Conservation (phyloP, 2,888 invertebrate species). For the Agrochola macilenta region DNA sequence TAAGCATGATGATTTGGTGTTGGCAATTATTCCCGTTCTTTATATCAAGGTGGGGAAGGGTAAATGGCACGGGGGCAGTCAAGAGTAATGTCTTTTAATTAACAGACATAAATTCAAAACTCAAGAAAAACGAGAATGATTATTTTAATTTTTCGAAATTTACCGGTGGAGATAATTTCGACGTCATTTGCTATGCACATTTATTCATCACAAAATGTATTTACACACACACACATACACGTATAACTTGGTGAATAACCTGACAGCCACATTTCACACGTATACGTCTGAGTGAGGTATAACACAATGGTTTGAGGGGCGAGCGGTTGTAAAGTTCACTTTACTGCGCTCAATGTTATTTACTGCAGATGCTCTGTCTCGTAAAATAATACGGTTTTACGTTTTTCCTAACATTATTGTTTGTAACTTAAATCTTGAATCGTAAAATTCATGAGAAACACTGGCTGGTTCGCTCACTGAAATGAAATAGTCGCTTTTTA, state of each 20-base stretch:
- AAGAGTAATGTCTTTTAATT: conserved; percentile 22
- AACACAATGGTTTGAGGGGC: conserved; percentile 30
- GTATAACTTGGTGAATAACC: background rate
- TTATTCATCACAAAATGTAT: background rate
- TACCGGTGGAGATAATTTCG: background rate
- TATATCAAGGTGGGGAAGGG: background rate
- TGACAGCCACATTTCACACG: background rate
- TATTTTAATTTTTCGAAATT: conserved; percentile 3
- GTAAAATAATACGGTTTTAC: conserved; percentile 58
- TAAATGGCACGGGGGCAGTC: background rate
- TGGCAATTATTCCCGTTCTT: background rate
- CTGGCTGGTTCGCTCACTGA: conserved; percentile 10
- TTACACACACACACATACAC: background rate
- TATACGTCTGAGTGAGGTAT: conserved; percentile 3
- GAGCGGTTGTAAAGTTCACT: conserved; percentile 59
- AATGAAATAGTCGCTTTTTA: conserved; percentile 44
- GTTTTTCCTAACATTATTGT: conserved; percentile 53
- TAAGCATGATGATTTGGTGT: background rate
- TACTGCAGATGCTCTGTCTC: conserved; percentile 61
- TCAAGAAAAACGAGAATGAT: background rate
- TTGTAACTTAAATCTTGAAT: conserved; percentile 58
- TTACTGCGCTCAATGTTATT: conserved; percentile 59
- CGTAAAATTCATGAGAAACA: conserved; percentile 49
- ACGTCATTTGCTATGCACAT: background rate
- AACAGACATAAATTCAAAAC: conserved; percentile 31